phyloP scores from a whole-genome alignment of 2,888 invertebrate species.

The Drosophila trichaetosa region DNA sequence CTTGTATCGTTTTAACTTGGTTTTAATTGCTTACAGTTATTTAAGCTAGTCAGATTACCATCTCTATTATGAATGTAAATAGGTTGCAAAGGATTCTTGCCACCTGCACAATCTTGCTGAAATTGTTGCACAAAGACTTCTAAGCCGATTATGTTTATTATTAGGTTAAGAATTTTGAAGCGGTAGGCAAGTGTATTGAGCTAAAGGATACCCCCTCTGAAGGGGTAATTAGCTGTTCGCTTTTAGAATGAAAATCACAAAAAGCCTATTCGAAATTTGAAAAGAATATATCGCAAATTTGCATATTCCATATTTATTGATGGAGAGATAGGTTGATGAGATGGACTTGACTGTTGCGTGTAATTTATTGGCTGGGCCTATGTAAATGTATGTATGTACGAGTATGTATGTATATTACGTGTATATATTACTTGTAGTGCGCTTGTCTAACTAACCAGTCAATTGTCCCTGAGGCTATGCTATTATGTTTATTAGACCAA shows the following conservation, averaged over 20 bases:
- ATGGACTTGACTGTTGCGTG: not conserved
- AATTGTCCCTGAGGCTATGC: not conserved
- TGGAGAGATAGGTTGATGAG: not conserved
- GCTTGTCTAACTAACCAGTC: not conserved
- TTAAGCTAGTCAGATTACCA: not conserved
- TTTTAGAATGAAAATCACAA: not conserved
- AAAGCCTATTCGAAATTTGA: not conserved
- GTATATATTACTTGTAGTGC: not conserved
- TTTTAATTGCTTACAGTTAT: not conserved
- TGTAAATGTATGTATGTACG: not conserved
- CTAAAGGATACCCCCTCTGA: not conserved
- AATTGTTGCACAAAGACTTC: not conserved
- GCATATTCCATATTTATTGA: not conserved
- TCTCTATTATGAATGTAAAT: not conserved
- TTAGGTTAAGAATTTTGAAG: not conserved
- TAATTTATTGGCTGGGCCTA: not conserved
- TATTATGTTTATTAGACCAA: not conserved
- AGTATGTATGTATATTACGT: no score
- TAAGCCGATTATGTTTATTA: constrained; percentile 9
- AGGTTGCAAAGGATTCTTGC: not conserved
- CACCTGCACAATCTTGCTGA: not conserved
- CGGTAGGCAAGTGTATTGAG: no score
- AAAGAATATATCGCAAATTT: not conserved
- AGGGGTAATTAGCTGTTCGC: not conserved
- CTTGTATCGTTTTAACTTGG: not conserved